phyloP scores from a whole-genome alignment of 2,888 invertebrate species.

The Reticulitermes lucifugus region DNA sequence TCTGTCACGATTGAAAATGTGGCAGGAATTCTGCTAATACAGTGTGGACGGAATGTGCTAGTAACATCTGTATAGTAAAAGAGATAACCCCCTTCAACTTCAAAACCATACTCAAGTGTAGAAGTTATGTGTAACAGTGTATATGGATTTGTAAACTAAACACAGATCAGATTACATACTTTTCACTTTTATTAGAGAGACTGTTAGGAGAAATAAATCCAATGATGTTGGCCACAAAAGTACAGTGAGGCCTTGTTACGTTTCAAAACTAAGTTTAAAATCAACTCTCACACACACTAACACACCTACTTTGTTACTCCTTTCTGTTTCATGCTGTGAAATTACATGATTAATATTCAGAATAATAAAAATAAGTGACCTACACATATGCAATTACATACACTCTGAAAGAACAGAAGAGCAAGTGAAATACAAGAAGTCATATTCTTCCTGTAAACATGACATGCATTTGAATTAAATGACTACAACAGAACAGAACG shows the following conservation, averaged over 20 bases:
- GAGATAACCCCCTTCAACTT: conserved; percentile 11
- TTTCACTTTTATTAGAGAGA: conserved; percentile 13
- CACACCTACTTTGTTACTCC: background rate
- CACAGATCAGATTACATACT: conserved; percentile 36
- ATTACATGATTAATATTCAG: background rate
- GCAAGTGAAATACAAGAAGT: conserved; percentile 18
- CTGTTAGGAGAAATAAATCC: background rate
- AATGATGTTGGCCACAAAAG: background rate
- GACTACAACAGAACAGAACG: conserved; percentile 2
- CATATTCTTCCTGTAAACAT: conserved; percentile 19
- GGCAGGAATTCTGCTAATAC: conserved; percentile 19
- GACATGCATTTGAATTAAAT: conserved; percentile 24
- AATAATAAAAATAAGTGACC: conserved; percentile 9
- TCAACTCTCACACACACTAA: conserved; percentile 22
- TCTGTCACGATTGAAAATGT: background rate
- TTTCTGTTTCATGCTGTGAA: conserved; percentile 19
- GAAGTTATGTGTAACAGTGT: background rate
- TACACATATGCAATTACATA: conserved; percentile 8
- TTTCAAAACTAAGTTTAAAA: conserved; percentile 20
- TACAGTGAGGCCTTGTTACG: background rate
- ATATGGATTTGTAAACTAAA: conserved; percentile 27
- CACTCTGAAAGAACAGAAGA: conserved; percentile 12
- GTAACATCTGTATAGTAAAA: background rate
- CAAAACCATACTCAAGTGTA: background rate
- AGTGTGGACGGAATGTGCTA: conserved; percentile 36